phyloP scores from a whole-genome alignment of 1,140 invertebrate species.

The Musca domestica region DNA sequence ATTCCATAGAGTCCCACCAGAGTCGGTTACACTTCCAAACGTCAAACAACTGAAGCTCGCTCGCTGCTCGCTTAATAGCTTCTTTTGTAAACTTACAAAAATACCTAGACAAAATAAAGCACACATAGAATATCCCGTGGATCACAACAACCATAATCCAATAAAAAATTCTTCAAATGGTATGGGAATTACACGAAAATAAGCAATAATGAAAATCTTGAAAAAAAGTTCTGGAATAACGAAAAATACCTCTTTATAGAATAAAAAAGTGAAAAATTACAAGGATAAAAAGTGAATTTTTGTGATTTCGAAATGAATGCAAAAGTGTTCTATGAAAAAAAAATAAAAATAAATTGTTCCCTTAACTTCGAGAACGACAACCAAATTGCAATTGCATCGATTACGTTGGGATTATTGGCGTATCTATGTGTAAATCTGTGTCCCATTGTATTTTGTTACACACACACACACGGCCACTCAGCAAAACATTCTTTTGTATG shows the following conservation, averaged over 20 bases:
- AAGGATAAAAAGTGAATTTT: background rate
- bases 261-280: background rate
- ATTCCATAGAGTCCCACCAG: slow-evolving; percentile 3
- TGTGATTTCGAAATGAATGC: background rate
- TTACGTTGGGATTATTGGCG: slow-evolving; percentile 6
- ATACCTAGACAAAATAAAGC: background rate
- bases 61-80: background rate
- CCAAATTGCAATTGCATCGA: slow-evolving; percentile 16
- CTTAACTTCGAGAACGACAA: background rate
- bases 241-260: background rate
- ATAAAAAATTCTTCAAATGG: slow-evolving; percentile 4
- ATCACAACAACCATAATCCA: background rate
- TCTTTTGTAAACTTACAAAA: background rate
- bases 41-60: slow-evolving; percentile 21
- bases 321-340: slow-evolving; percentile 3
- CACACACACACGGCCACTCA: background rate
- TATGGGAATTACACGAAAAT: slow-evolving; percentile 1
- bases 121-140: slow-evolving; percentile 14
- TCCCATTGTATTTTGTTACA: background rate
- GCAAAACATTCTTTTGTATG: background rate
- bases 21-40: slow-evolving; percentile 21
- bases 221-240: background rate
- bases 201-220: too few species aligned
- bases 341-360: background rate
- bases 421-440: background rate